A percentile compares a stretch with the other conserved stretches of the same genome.
These are phyloP conservation scores for Atherinosoma microstoma DNA, from an alignment of 2,797 vertebrate genomes.

Conservation along the genomic window DNA sequence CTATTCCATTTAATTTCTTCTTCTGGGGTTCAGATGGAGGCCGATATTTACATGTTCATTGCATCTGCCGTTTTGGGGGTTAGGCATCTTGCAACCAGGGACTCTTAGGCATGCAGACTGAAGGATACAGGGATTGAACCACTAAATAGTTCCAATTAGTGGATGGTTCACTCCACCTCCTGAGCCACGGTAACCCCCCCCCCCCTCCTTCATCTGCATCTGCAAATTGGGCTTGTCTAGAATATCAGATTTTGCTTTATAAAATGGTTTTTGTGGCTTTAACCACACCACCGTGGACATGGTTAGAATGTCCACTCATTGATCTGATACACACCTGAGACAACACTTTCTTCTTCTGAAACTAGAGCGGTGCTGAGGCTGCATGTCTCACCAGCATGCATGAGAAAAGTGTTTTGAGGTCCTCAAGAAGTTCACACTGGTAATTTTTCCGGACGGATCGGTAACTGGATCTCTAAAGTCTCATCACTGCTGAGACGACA, in stretches of 20 bases:
- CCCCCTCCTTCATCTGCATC: not conserved
- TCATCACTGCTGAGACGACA: conserved; percentile 47
- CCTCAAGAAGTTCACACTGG: conserved; percentile 29
- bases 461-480: conserved; percentile 51
- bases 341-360: conserved; percentile 26
- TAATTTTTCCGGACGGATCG: conserved; percentile 34
- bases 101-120: not conserved
- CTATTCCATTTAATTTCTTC: not conserved
- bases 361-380: conserved; percentile 1
- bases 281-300: conserved; percentile 4
- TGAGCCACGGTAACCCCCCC: not conserved
- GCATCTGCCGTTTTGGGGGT: not conserved
- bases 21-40: not conserved
- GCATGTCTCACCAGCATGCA: conserved; percentile 40
- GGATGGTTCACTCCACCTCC: too few relatives aligned
- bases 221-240: not conserved
- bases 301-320: conserved; percentile 20
- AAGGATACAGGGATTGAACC: not conserved
- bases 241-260: not conserved
- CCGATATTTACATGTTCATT: not conserved
- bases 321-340: conserved; percentile 58
- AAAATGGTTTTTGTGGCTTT: not conserved
- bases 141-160: not conserved
- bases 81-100: not conserved
- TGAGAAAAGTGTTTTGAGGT: conserved; percentile 43